These are phyloP conservation scores for Ceratina calcarata DNA, from an alignment of 1,140 invertebrate genomes.

Conservation along the genomic window DNA sequence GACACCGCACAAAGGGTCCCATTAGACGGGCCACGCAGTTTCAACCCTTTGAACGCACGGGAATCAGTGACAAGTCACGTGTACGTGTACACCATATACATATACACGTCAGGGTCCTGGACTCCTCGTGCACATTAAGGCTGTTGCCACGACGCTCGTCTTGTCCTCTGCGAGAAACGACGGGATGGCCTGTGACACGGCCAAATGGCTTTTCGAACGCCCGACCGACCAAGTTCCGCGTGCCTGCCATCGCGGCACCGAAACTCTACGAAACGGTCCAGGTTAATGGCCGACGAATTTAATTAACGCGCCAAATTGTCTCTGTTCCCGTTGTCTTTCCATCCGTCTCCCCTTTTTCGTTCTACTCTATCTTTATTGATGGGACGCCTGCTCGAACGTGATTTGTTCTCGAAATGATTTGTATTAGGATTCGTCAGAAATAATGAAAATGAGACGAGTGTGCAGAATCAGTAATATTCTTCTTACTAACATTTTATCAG, in stretches of 20 bases:
- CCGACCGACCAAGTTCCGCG: not conserved
- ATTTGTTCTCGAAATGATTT: not conserved
- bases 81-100: not conserved
- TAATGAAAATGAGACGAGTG: not conserved
- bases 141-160: constrained; percentile 39
- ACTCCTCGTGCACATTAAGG: constrained; percentile 53
- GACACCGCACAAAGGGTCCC: constrained; percentile 67
- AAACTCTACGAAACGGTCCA: not conserved
- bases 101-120: constrained; percentile 24
- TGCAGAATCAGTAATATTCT: too few species aligned
- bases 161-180: constrained; percentile 21
- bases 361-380: not conserved
- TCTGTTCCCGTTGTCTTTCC: not conserved
- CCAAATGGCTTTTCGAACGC: constrained; percentile 59
- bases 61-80: constrained; percentile 61
- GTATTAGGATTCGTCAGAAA: not conserved
- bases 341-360: not conserved
- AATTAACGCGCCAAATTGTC: constrained; percentile 38
- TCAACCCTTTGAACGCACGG: constrained; percentile 60
- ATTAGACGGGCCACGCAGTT: constrained; percentile 65
- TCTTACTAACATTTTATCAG: too few species aligned
- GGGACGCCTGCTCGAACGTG: not conserved
- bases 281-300: constrained; percentile 27
- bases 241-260: too few species aligned
- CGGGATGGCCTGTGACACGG: constrained; percentile 31